Evolutionary conservation across 2,113 vertebrate species (phyloP).

Genomic region (Chrysemys picta): DNA sequence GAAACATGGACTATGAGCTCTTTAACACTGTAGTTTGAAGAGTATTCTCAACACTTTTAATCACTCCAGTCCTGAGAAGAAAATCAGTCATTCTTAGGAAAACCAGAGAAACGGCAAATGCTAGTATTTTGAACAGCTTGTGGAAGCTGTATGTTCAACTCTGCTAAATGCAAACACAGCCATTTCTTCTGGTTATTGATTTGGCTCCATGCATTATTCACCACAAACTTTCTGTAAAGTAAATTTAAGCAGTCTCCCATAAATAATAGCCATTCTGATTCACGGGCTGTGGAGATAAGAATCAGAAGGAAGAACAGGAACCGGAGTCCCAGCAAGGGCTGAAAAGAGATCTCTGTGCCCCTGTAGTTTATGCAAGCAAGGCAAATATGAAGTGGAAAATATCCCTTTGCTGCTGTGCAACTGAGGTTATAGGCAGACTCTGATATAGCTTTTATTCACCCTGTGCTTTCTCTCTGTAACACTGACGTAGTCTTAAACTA

Average conservation of each 20-base stretch:
- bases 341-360: background rate
- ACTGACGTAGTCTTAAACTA: background rate
- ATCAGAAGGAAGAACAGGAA: background rate
- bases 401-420: background rate
- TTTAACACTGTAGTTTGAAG: background rate
- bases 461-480: background rate
- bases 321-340: background rate
- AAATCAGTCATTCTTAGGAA: background rate
- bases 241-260: background rate
- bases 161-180: background rate
- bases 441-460: background rate
- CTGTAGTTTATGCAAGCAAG: background rate
- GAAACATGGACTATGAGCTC: background rate
- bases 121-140: background rate
- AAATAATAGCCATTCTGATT: background rate
- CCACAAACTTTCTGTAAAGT: background rate
- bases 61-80: background rate
- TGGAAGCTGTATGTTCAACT: background rate
- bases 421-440: background rate
- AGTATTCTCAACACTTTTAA: background rate
- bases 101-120: background rate
- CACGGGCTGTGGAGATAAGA: background rate
- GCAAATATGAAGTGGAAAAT: background rate
- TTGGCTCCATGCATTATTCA: constrained; percentile 10
- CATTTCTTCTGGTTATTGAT: background rate